A percentile compares a stretch with the other conserved stretches of the same genome.
These are phyloP conservation scores for Pseudeuparius sepicola DNA, from an alignment of 2,888 invertebrate genomes.

Conservation along the genomic window DNA sequence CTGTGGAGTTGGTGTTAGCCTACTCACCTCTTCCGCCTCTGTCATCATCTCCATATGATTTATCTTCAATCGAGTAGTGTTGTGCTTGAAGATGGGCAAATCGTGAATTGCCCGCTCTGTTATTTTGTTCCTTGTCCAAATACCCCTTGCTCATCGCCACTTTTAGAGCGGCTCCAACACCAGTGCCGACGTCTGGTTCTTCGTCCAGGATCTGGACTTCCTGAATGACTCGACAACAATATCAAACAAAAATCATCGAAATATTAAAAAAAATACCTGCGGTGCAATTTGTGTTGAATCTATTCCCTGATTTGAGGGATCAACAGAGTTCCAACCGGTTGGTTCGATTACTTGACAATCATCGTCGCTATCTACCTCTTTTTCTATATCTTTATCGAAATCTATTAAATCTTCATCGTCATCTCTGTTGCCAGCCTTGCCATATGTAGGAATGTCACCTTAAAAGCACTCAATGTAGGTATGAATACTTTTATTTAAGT, in stretches of 20 bases:
- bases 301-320: slow-evolving; percentile 37
- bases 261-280: slow-evolving; percentile 13
- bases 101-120: slow-evolving; percentile 60
- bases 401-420: slow-evolving; percentile 49
- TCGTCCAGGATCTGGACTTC: slow-evolving; percentile 72
- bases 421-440: slow-evolving; percentile 81
- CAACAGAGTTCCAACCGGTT: slow-evolving; percentile 48
- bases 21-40: slow-evolving; percentile 34
- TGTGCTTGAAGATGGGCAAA: slow-evolving; percentile 68
- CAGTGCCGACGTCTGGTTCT: slow-evolving; percentile 84
- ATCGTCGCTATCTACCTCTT: slow-evolving; percentile 29
- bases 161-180: slow-evolving; percentile 83
- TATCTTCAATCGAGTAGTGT: slow-evolving; percentile 73
- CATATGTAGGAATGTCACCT: slow-evolving; percentile 89
- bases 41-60: slow-evolving; percentile 70
- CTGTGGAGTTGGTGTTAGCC: no score
- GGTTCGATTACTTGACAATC: slow-evolving; percentile 33
- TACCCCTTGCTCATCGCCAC: slow-evolving; percentile 89
- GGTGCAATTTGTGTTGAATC: slow-evolving; percentile 38
- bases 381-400: slow-evolving; percentile 27
- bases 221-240: slow-evolving; percentile 34
- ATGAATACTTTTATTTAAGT: slow-evolving; percentile 1
- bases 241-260: slow-evolving; percentile 4
- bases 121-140: slow-evolving; percentile 70
- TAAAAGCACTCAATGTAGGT: slow-evolving; percentile 31